phyloP scores from a whole-genome alignment of 2,888 invertebrate species.

The Terebella lapidaria region DNA sequence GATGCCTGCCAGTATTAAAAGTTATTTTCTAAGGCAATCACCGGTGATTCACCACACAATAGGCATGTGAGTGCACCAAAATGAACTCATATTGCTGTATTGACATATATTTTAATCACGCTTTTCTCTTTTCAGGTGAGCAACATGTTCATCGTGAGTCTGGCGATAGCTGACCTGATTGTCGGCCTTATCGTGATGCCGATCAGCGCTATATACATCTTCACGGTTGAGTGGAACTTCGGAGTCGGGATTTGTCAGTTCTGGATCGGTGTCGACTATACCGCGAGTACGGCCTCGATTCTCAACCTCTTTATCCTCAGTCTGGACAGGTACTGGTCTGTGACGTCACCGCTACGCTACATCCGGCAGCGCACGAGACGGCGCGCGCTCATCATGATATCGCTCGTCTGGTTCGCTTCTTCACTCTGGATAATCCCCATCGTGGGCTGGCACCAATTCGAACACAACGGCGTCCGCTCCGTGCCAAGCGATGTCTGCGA shows the following conservation, averaged over 20 bases:
- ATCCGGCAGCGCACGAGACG: conserved; percentile 55
- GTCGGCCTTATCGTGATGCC: conserved; percentile 58
- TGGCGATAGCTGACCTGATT: conserved; percentile 57
- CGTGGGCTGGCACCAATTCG: conserved; percentile 55
- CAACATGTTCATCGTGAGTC: conserved; percentile 58
- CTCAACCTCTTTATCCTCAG: conserved; percentile 58
- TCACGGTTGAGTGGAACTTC: conserved; percentile 54
- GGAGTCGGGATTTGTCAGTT: conserved; percentile 59
- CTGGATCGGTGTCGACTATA: conserved; percentile 61
- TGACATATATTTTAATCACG: too few relatives aligned
- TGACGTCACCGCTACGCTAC: conserved; percentile 57
- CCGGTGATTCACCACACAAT: too few relatives aligned
- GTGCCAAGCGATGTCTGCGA: conserved; percentile 53
- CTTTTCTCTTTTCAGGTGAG: too few relatives aligned
- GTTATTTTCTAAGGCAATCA: too few relatives aligned
- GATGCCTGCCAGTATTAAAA: too few relatives aligned
- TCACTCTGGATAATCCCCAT: conserved; percentile 57
- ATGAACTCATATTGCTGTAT: too few relatives aligned
- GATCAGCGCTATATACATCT: conserved; percentile 56
- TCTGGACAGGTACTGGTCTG: conserved; percentile 57
- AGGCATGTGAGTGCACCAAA: too few relatives aligned
- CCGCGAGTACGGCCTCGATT: conserved; percentile 61
- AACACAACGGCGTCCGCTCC: conserved; percentile 39
- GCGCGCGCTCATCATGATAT: conserved; percentile 56
- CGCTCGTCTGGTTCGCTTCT: conserved; percentile 55